These are phyloP conservation scores for Sylvia atricapilla DNA, from an alignment of 2,113 vertebrate species.

Conservation along the genomic window DNA sequence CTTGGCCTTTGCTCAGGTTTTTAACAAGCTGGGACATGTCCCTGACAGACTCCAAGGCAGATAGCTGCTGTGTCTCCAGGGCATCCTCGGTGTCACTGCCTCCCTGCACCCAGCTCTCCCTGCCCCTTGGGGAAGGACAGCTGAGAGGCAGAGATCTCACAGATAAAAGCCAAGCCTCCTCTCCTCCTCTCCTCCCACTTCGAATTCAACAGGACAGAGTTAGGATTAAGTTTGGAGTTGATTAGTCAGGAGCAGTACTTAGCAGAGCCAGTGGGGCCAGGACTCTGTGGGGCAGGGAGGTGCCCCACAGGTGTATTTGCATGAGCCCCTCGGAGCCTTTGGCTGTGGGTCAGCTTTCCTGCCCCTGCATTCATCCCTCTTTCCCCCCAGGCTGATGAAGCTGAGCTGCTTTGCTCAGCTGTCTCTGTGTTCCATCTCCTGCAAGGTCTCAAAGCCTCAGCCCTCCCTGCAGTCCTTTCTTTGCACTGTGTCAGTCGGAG, in stretches of 20 bases:
- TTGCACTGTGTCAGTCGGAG: background rate
- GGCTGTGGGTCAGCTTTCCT: background rate
- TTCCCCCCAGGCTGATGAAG: accelerated
- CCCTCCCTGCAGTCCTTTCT: background rate
- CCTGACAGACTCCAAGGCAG: background rate
- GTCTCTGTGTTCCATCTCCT: background rate
- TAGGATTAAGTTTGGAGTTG: background rate
- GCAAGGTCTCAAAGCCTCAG: background rate
- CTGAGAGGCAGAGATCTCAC: background rate
- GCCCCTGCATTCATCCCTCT: background rate
- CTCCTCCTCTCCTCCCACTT: background rate
- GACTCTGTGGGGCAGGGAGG: background rate
- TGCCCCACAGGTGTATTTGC: background rate
- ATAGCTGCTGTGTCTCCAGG: background rate
- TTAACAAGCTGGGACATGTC: background rate
- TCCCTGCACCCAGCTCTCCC: background rate
- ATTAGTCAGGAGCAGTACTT: background rate
- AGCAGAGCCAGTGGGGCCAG: background rate
- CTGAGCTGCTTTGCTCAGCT: background rate
- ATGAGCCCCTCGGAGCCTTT: background rate
- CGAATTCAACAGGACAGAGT: background rate
- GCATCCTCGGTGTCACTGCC: background rate
- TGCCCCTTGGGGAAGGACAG: background rate
- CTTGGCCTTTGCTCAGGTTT: background rate
- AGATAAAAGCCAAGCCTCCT: background rate